Conservation (phyloP, 2,113 vertebrate genomes). For the Colaptes auratus region DNA sequence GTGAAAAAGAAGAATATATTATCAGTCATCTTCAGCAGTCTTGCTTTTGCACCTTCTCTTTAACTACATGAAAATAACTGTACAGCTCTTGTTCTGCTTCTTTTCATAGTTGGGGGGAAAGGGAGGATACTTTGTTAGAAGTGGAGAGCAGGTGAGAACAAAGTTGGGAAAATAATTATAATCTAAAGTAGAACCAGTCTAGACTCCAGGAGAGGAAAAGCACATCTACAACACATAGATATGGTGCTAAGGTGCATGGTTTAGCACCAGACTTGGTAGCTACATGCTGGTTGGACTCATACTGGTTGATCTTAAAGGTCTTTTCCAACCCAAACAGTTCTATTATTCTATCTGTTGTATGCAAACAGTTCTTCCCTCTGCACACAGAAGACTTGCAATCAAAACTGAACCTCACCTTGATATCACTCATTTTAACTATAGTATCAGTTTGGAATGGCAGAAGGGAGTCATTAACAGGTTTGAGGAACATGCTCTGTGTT, state of each 20-base stretch:
- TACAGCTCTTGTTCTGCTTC: not conserved
- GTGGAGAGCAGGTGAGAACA: not conserved
- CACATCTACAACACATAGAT: not conserved
- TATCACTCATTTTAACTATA: not conserved
- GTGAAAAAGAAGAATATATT: slow-evolving; percentile 10
- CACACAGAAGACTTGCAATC: not conserved
- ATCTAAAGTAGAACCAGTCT: not conserved
- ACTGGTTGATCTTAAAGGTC: too few relatives aligned
- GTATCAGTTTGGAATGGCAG: not conserved
- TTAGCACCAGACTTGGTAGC: too few relatives aligned
- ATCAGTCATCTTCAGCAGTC: not conserved
- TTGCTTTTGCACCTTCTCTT: not conserved
- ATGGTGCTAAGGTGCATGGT: too few relatives aligned
- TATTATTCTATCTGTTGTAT: not conserved
- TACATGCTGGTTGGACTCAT: too few relatives aligned
- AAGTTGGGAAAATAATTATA: not conserved
- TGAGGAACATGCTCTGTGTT: not conserved
- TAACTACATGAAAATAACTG: not conserved
- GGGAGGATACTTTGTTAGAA: not conserved
- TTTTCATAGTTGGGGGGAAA: not conserved
- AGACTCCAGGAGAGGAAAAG: not conserved
- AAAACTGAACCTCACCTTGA: not conserved
- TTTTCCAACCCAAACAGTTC: too few relatives aligned
- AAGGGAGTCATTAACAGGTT: not conserved
- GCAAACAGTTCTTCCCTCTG: not conserved